These are phyloP conservation scores for Helarctos malayanus DNA, from an alignment of 2,797 vertebrate species.

Conservation along the genomic window DNA sequence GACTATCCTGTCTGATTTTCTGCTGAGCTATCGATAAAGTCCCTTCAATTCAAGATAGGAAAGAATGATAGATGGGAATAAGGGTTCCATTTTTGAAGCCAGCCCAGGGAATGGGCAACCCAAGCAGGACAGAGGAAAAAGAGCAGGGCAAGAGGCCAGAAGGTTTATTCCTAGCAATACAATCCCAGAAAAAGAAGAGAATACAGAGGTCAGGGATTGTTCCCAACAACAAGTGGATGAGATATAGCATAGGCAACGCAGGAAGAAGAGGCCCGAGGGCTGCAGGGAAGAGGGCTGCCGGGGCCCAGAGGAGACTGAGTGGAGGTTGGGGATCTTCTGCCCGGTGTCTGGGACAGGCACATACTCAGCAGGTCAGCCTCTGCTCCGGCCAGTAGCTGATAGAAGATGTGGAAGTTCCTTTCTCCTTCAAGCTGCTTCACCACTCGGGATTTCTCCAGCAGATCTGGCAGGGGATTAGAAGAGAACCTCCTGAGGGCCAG, in stretches of 20 bases:
- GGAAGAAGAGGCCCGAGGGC: not conserved
- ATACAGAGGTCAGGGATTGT: not conserved
- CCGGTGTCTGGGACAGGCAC: conserved; percentile 17
- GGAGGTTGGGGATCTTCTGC: not conserved
- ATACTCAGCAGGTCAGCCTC: conserved; percentile 88
- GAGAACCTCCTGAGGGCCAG: not conserved
- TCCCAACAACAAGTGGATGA: not conserved
- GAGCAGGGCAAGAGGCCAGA: not conserved
- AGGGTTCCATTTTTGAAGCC: not conserved
- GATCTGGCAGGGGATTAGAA: conserved; percentile 82
- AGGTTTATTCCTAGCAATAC: not conserved
- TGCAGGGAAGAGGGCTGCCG: not conserved
- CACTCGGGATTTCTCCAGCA: conserved; percentile 92
- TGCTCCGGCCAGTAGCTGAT: conserved; percentile 90
- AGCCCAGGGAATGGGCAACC: not conserved
- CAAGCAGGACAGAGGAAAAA: not conserved
- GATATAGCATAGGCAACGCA: not conserved
- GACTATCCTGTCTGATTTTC: not conserved
- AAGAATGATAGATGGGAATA: not conserved
- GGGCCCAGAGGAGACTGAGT: not conserved
- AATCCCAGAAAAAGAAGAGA: not conserved
- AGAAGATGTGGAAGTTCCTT: conserved; percentile 93
- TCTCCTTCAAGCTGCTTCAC: conserved; percentile 90
- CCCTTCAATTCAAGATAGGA: not conserved
- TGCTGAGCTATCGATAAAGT: not conserved